These are phyloP conservation scores for Nephila pilipes DNA, from an alignment of 1,140 invertebrate genomes.

Conservation along the genomic window DNA sequence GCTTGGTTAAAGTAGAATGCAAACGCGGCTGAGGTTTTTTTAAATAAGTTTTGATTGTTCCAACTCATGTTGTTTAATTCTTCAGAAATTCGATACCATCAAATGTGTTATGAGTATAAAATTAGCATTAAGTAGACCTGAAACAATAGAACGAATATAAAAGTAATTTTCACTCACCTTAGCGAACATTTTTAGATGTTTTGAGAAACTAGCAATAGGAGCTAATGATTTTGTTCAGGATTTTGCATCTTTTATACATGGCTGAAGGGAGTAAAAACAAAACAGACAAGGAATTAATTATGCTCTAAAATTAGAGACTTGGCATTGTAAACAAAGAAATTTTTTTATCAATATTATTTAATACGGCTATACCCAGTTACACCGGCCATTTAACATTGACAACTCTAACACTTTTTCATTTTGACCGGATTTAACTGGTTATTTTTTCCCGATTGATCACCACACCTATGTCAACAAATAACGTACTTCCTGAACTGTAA, in stretches of 20 bases:
- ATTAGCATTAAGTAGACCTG: too few relatives aligned
- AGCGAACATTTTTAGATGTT: background rate
- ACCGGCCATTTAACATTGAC: background rate
- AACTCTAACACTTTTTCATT: background rate
- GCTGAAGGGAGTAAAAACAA: background rate
- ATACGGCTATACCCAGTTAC: background rate
- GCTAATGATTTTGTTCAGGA: background rate
- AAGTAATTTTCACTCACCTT: background rate
- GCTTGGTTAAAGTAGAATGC: too few relatives aligned
- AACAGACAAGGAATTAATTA: background rate
- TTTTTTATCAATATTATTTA: background rate
- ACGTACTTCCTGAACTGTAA: too few relatives aligned
- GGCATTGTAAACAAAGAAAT: background rate
- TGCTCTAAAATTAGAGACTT: background rate
- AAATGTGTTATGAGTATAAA: too few relatives aligned
- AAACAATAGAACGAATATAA: too few relatives aligned
- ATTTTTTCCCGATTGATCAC: background rate
- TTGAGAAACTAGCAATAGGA: background rate
- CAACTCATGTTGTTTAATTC: too few relatives aligned
- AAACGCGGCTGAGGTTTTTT: too few relatives aligned
- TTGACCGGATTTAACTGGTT: background rate
- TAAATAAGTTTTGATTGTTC: too few relatives aligned
- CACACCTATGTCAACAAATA: too few relatives aligned
- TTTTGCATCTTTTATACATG: background rate
- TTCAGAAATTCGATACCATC: too few relatives aligned